A percentile compares a stretch with the other conserved stretches of the same genome.
Conservation (phyloP, 1,140 invertebrate species). For the Conopomorpha cramerella region DNA sequence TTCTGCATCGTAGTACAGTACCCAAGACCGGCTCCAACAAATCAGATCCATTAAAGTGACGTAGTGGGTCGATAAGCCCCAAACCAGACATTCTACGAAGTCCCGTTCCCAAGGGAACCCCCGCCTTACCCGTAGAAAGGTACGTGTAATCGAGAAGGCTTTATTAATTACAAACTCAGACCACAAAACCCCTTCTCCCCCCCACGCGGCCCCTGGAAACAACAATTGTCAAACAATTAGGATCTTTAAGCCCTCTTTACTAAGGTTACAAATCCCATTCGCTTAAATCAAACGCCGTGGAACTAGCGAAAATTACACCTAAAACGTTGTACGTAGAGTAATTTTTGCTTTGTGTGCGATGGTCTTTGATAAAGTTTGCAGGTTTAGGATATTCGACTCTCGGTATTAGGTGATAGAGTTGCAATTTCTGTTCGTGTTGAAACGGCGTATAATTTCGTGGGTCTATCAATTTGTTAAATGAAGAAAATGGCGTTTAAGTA, state of each 20-base stretch:
- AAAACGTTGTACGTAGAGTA: constrained; percentile 8
- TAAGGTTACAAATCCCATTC: constrained; percentile 42
- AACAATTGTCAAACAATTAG: constrained; percentile 22
- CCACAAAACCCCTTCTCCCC: constrained; percentile 22
- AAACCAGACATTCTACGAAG: too few relatives aligned
- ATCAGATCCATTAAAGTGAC: too few relatives aligned
- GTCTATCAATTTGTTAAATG: constrained; percentile 57
- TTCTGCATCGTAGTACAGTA: background rate
- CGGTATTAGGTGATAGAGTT: constrained; percentile 11
- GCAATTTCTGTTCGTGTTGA: constrained; percentile 10
- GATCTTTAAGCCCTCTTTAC: constrained; percentile 20
- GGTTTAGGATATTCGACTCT: constrained; percentile 20
- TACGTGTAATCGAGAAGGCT: constrained; percentile 57
- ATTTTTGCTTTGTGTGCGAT: background rate
- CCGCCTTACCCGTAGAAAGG: constrained; percentile 22
- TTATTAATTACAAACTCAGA: constrained; percentile 59
- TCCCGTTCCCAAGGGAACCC: background rate
- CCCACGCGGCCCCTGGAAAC: constrained; percentile 7
- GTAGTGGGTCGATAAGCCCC: too few relatives aligned
- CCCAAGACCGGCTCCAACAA: too few relatives aligned
- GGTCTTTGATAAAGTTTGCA: constrained; percentile 5
- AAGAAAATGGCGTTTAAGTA: constrained; percentile 42
- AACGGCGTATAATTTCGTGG: constrained; percentile 16
- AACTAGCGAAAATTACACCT: constrained; percentile 35
- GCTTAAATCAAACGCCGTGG: constrained; percentile 7